phyloP scores from a whole-genome alignment of 2,888 invertebrate genomes.

The Torymus tubicola region DNA sequence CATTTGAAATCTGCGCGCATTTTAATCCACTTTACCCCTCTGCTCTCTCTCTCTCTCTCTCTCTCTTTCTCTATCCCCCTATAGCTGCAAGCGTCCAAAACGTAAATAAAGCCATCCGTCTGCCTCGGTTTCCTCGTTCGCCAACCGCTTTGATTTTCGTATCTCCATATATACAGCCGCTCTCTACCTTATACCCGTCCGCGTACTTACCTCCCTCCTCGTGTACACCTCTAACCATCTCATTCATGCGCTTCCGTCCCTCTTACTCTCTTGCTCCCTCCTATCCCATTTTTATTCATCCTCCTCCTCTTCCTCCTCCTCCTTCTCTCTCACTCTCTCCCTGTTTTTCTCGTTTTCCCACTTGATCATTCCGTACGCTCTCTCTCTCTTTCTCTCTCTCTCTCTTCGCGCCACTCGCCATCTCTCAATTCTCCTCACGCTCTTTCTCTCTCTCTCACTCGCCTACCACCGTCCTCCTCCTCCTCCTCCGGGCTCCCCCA shows the following conservation, averaged over 20 bases:
- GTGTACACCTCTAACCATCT: constrained; percentile 5
- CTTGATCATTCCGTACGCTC: constrained; percentile 39
- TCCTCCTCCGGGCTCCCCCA: constrained; percentile 55
- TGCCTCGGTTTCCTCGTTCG: neutral
- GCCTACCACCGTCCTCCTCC: constrained; percentile 45
- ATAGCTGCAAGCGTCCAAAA: neutral
- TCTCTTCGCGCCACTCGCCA: constrained; percentile 11
- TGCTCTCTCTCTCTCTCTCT: too few relatives aligned
- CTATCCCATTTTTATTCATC: neutral
- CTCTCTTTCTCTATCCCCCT: too few relatives aligned
- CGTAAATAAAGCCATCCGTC: constrained; percentile 15
- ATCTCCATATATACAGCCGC: neutral
- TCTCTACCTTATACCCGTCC: neutral
- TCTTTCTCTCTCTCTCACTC: constrained; percentile 68
- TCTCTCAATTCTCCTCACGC: constrained; percentile 67
- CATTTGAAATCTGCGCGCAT: constrained; percentile 16
- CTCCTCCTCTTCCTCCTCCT: constrained; percentile 14
- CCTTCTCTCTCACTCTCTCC: constrained; percentile 20
- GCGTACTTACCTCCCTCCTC: constrained; percentile 2
- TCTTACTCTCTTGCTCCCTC: constrained; percentile 2
- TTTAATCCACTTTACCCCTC: constrained; percentile 4
- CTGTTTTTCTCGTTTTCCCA: constrained; percentile 15
- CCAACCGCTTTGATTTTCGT: neutral
- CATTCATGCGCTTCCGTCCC: constrained; percentile 13
- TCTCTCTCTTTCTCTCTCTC: neutral